Evolutionary conservation across 2,888 invertebrate species (phyloP), one percentile per base, ranked within the genome.

Genomic region (Leptothorax acervorum): DNA sequence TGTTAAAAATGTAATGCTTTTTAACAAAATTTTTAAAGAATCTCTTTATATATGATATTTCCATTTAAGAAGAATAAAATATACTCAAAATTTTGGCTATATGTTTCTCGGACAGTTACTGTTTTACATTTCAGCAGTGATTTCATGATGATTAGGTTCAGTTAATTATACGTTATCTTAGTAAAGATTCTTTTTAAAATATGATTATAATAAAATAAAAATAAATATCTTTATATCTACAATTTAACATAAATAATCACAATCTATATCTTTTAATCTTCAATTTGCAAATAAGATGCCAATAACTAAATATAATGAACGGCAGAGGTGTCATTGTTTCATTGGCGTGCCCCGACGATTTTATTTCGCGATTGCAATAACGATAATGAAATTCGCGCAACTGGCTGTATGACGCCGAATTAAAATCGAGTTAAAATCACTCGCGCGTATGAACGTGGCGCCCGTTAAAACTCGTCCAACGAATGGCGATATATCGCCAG

Each of bases 351-450:
- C 0, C n/a, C n/a, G 28, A 55, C 23, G 66, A 76, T 51, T 78
- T 65, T 23, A 63, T 66, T 65, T 66, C 82, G 71, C 83, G 79
- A 53, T 23, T 79, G 53, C 45, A 62, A 62, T 39, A 57, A 74
- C 66, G 68, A 84, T 82, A 85, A 83, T 85, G 63, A 84, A 81
- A 82, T 51, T 60, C 74, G 55, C 75, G 18, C 73, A 60, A 73
- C 18, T 48, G 60, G 31, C 65, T 18, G 53, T 55, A 62, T 48
- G 78, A 74, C 60, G 74, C 45, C 62, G 73, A 82, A 70, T 57
- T 57, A 86, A 92, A 93, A 92, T 92, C 91, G 90, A 92, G 91
- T 93, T 92, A 91, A 92, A 92, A 92, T 90, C 85, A 78, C 63
- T 75, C 65, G 78, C 55, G 60, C 60, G 68, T 35, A 62, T 31